A percentile compares a stretch with the other conserved stretches of the same genome.
Conservation (phyloP, 1,140 invertebrate species). For the Drosophila baimaii region DNA sequence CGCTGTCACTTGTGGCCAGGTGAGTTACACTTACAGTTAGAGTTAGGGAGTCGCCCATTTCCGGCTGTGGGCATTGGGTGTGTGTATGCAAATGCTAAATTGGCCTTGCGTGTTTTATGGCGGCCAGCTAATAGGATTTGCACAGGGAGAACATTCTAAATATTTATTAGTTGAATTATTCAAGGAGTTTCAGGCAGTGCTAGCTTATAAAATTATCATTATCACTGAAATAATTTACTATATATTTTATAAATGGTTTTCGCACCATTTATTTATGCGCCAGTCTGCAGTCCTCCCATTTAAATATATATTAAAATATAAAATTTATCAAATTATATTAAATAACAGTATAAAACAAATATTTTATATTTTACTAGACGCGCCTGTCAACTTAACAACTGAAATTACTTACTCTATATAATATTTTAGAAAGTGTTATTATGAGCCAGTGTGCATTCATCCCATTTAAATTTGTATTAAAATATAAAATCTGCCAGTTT, state of each 20-base stretch:
- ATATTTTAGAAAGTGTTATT: too few species aligned
- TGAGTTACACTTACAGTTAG: conserved; percentile 80
- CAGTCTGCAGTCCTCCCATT: too few species aligned
- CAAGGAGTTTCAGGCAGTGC: neutral
- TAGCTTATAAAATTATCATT: too few species aligned
- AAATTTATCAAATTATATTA: too few species aligned
- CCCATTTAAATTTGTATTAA: too few species aligned
- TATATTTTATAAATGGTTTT: too few species aligned
- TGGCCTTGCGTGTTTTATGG: conserved; percentile 12
- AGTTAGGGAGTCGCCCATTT: neutral
- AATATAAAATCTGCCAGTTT: too few species aligned
- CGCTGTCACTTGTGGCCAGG: conserved; percentile 92
- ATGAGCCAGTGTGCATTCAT: too few species aligned
- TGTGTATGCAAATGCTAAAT: conserved; percentile 57
- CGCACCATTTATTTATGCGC: too few species aligned
- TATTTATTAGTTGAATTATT: too few species aligned
- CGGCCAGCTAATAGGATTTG: neutral
- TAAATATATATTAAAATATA: too few species aligned
- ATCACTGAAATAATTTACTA: neutral
- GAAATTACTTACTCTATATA: neutral
- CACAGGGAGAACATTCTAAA: neutral
- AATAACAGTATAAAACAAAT: neutral
- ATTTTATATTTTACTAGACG: neutral
- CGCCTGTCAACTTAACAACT: neutral
- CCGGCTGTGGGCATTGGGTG: neutral